A percentile compares a stretch with the other conserved stretches of the same genome.
Evolutionary conservation across 2,888 invertebrate species (phyloP).

Genomic region (Deroplatys truncata): DNA sequence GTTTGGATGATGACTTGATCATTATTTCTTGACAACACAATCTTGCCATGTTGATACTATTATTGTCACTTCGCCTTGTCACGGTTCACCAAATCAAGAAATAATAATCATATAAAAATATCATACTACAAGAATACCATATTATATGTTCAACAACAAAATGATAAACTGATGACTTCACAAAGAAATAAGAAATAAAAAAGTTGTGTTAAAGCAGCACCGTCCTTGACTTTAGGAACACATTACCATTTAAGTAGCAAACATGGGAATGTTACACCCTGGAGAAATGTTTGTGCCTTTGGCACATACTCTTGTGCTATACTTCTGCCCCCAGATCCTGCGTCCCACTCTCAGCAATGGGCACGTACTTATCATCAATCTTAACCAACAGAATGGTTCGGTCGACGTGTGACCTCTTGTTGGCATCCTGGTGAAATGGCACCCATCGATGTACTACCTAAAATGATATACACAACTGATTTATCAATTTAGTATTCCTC

Average conservation of each 20-base stretch:
- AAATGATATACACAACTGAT: too few relatives aligned
- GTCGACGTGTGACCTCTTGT: conserved; percentile 86
- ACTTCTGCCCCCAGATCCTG: conserved; percentile 68
- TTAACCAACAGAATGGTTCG: conserved; percentile 87
- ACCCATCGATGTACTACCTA: conserved; percentile 91
- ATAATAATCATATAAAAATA: neutral
- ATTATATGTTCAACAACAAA: neutral
- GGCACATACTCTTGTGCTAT: conserved; percentile 23
- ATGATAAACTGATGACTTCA: neutral
- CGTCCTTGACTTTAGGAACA: neutral
- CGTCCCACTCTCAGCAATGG: conserved; percentile 86
- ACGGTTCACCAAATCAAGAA: neutral
- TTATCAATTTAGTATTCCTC: too few relatives aligned
- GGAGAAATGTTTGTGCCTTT: conserved; percentile 4
- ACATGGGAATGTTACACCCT: neutral
- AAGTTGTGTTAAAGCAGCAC: neutral
- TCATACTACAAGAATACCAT: neutral
- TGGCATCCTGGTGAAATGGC: conserved; percentile 85
- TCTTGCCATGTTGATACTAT: too few relatives aligned
- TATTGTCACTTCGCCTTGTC: neutral
- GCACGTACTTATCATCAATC: conserved; percentile 88
- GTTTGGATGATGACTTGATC: neutral
- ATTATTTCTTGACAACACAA: neutral
- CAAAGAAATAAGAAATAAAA: neutral
- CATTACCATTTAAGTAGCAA: conserved; percentile 12